Evolutionary conservation across 2,888 invertebrate species (phyloP), one percentile per base, ranked within the genome.

Genomic region (Leptinotarsa tumamoca): DNA sequence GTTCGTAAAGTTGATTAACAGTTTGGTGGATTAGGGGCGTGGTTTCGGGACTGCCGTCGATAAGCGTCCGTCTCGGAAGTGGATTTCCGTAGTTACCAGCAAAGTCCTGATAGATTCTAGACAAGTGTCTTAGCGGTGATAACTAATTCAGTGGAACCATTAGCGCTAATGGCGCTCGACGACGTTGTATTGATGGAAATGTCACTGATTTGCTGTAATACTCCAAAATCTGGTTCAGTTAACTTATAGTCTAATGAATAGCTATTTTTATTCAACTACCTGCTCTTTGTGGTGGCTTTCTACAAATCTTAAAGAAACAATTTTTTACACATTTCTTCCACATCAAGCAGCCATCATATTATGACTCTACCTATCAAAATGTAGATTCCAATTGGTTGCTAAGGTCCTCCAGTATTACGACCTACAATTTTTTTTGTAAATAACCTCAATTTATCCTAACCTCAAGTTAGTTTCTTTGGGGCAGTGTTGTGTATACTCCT

Each of bases 61-160:
- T 63, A 63, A 63, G 33, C 43, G 63, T 27, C 63, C 17, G 5
- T 43, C 10, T 43, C n/a, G 63, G 43, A 43, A 63, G 43, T 17
- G 63, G 63, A 33, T 63, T 63, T 63, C 33, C 18, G 43, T 17
- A 63, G 43, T 43, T 63, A n/a, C 17, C 33, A 43, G 63, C 18
- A 14, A 14, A 33, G 63, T 63, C n/a, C 43, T 63, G n/a, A 33
- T 43, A 63, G 33, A 33, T 7, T 15, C n/a, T 15, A 63, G 27
- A 63, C 63, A 63, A 27, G 63, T 23, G 21, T 58, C 56, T 21
- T 13, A 21, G 3, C 14, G 5, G 56, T 21, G 56, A 58, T 58
- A 58, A 58, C 18, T 58, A 58, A 58, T 58, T 58, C 56, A 58
- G 56, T 18, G 56, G 56, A 18, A 14, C 21, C 56, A 58, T 58